Evolutionary conservation across 2,888 invertebrate species (phyloP), one percentile per base, ranked within the genome.

Genomic region (Oscheius sp.): DNA sequence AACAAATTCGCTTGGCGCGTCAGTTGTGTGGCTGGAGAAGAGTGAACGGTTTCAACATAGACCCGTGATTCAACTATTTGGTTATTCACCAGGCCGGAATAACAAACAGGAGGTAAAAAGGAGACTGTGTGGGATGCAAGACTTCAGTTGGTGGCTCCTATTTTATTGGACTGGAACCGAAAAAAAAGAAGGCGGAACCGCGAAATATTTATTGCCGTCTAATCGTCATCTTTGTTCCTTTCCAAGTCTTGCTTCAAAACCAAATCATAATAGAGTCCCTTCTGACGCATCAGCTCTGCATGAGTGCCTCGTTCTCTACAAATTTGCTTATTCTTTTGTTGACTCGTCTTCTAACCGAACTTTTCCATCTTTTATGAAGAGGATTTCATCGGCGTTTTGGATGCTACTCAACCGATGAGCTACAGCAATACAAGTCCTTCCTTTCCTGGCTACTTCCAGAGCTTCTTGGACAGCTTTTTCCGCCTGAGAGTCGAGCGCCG

Each of bases 261-360:
- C 23, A 78, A 69, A 20, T 80, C 64, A 52, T 75, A 75, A 64
- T 80, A 80, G 67, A 74, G 76, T 31, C 82, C 82, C 31, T 69
- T 68, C 25, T 66, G 65, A 2, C 68, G 64, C 67, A 83, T 75
- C 42, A 83, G 53, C 27, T 78, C 74, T 20, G 68, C 39, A 63
- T 83, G 83, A n/a, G 72, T 82, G 50, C 83, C 83, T 31, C 67
- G 61, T 74, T 83, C 83, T 29, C 61, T 61, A 29, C n/a, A 55
- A 34, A n/a, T 10, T 10, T 15, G 1, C 74, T 72, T 48, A 61
- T 65, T 55, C 82, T 79, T 57, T 20, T 31, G 12, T 52, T 31
- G 29, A 17, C n/a, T 17, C 4, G 12, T 6, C 8, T 23, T 3
- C 31, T 45, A 6, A 61, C 68, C 61, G n/a, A 12, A 68, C 68